phyloP scores from a whole-genome alignment of 1,140 invertebrate species.

The Trigoniulus corallinus region DNA sequence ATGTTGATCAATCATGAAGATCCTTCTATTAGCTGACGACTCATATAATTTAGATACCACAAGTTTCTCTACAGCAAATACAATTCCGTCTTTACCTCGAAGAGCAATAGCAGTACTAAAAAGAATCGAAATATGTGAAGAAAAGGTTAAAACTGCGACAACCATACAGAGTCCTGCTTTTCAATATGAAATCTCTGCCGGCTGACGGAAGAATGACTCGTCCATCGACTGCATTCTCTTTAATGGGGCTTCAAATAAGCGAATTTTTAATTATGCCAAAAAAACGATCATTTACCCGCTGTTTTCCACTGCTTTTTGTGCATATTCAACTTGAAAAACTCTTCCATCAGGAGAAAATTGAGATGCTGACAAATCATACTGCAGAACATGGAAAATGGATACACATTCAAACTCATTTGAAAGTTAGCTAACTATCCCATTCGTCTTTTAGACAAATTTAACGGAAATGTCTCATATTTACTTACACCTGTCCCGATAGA shows the following conservation, averaged over 20 bases:
- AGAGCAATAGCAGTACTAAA: slow-evolving; percentile 78
- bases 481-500: slow-evolving; percentile 88
- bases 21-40: slow-evolving; percentile 76
- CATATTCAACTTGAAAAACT: slow-evolving; percentile 99
- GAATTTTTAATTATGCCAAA: too few species aligned
- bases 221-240: too few species aligned
- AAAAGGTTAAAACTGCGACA: too few species aligned
- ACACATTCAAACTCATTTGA: slow-evolving; percentile 9
- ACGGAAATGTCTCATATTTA: slow-evolving; percentile 16
- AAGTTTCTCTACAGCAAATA: slow-evolving; percentile 95
- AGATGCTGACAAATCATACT: slow-evolving; percentile 98
- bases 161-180: too few species aligned
- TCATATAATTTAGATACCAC: slow-evolving; percentile 95
- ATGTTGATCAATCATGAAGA: slow-evolving; percentile 86
- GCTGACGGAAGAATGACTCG: too few species aligned
- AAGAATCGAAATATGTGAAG: slow-evolving; percentile 12
- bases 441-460: not conserved
- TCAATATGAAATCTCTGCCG: too few species aligned
- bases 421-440: slow-evolving; percentile 1
- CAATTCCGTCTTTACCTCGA: slow-evolving; percentile 86
- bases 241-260: too few species aligned
- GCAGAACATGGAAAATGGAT: slow-evolving; percentile 25
- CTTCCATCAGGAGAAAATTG: slow-evolving; percentile 98
- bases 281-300: slow-evolving; percentile 48
- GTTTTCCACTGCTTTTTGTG: slow-evolving; percentile 97